phyloP scores from a whole-genome alignment of 2,797 vertebrate genomes.

The Tapirus indicus region DNA sequence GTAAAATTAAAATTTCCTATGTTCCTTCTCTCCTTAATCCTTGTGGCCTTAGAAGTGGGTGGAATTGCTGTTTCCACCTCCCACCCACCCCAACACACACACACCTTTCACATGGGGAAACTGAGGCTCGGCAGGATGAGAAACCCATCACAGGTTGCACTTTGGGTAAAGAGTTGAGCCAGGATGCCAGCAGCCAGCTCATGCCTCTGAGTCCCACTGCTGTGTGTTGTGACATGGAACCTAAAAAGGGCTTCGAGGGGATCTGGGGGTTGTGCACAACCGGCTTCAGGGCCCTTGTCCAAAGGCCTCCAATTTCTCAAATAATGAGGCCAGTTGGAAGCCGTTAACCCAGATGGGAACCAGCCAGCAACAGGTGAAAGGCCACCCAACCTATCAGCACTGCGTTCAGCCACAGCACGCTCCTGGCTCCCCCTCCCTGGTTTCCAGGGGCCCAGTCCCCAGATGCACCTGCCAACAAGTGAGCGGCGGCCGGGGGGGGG shows the following conservation, averaged over 20 bases:
- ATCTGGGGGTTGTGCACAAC: not conserved
- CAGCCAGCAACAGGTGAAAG: slow-evolving; percentile 77
- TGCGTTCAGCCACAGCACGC: not conserved
- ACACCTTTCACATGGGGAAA: not conserved
- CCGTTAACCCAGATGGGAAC: slow-evolving; percentile 70
- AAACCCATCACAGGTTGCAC: not conserved
- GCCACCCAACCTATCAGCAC: slow-evolving; percentile 65
- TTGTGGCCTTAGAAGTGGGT: not conserved
- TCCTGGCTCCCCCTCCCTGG: not conserved
- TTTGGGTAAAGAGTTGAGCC: not conserved
- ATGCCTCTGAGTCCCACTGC: not conserved
- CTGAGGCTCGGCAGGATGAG: not conserved
- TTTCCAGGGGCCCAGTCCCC: not conserved
- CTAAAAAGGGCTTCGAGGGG: not conserved
- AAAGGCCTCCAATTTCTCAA: slow-evolving; percentile 17
- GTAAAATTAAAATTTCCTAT: not conserved
- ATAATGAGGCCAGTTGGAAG: slow-evolving; percentile 75
- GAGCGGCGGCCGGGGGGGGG: not conserved
- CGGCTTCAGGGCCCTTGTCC: not conserved
- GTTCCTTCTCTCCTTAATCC: not conserved
- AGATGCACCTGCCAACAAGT: slow-evolving; percentile 65
- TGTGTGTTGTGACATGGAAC: rapidly evolving
- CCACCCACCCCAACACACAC: not conserved
- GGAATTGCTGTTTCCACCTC: not conserved
- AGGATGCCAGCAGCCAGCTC: not conserved